Conservation (phyloP, 1,140 invertebrate genomes). For the Sarcophaga peregrina region DNA sequence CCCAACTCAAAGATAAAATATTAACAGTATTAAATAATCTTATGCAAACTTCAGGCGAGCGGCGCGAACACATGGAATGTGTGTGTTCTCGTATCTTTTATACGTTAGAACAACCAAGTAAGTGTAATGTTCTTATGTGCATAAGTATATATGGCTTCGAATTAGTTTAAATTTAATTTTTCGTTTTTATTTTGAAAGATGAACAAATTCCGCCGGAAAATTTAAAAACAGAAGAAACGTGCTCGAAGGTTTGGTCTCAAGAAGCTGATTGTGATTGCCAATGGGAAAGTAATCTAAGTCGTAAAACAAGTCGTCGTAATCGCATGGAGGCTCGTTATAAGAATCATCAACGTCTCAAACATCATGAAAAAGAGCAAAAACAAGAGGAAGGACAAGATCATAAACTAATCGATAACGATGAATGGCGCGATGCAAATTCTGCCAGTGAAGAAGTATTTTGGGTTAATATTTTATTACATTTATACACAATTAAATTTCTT, state of each 20-base stretch:
- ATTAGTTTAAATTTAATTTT: background rate
- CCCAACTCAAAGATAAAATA: conserved; percentile 45
- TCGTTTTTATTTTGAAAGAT: conserved; percentile 19
- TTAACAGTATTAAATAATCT: conserved; percentile 52
- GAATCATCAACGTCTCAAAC: conserved; percentile 42
- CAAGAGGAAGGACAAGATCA: background rate
- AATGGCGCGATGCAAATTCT: conserved; percentile 37
- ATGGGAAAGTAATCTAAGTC: conserved; percentile 65
- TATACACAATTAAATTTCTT: background rate
- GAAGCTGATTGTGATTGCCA: conserved; percentile 65
- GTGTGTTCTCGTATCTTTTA: conserved; percentile 53
- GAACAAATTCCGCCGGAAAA: conserved; percentile 53
- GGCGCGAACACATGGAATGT: conserved; percentile 57
- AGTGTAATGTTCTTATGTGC: background rate
- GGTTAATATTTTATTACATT: conserved; percentile 47
- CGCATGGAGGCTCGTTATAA: conserved; percentile 56
- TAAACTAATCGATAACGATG: background rate
- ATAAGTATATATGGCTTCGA: too few relatives aligned
- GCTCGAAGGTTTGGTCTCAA: conserved; percentile 69
- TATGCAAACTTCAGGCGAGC: conserved; percentile 47
- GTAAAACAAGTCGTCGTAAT: conserved; percentile 62
- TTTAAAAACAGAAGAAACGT: conserved; percentile 69
- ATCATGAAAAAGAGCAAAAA: conserved; percentile 40
- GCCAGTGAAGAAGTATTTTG: conserved; percentile 48
- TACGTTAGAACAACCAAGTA: conserved; percentile 49